A percentile compares a stretch with the other conserved stretches of the same genome.
These are phyloP conservation scores for Mungos mungo DNA, from an alignment of 2,113 vertebrate genomes.

Conservation along the genomic window DNA sequence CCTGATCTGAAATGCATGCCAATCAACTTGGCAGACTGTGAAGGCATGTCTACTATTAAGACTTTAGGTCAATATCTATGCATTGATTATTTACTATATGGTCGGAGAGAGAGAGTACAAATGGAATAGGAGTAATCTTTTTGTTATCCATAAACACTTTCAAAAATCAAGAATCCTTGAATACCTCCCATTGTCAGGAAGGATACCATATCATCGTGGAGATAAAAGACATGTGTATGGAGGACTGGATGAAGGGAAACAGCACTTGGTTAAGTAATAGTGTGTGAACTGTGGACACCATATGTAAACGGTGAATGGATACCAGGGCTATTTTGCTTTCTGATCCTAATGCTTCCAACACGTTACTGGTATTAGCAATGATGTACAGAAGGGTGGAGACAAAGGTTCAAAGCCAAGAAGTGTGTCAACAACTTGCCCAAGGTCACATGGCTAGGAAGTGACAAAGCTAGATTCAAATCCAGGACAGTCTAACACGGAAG, in stretches of 20 bases:
- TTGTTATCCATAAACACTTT: neutral
- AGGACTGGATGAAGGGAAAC: neutral
- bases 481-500: neutral
- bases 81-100: neutral
- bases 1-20: constrained; percentile 27
- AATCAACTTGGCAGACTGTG: neutral
- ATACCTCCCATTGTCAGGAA: neutral
- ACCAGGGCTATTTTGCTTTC: neutral
- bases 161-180: neutral
- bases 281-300: neutral
- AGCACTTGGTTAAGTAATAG: neutral
- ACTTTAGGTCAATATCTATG: neutral
- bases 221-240: neutral
- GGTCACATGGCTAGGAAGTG: neutral
- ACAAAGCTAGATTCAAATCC: neutral
- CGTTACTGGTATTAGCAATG: neutral
- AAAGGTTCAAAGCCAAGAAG: neutral
- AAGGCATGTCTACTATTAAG: neutral
- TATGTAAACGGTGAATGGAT: neutral
- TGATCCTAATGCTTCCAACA: neutral
- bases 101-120: neutral
- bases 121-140: neutral
- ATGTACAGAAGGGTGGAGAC: neutral
- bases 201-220: neutral
- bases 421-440: neutral